These are phyloP conservation scores for Cantharis lateralis DNA, from an alignment of 2,888 invertebrate species.

Conservation along the genomic window DNA sequence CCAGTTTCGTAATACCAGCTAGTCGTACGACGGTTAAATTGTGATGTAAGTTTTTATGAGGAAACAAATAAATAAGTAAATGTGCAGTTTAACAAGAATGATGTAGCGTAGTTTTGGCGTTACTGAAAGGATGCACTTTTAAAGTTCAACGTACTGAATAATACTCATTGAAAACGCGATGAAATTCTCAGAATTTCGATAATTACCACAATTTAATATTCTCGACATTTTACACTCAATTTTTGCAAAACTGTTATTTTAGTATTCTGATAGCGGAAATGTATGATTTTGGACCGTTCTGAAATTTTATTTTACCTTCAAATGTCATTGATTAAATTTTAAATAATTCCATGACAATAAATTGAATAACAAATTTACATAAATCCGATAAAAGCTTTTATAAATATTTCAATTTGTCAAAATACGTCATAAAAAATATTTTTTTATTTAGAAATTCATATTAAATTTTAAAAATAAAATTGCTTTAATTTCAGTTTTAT, in stretches of 20 bases:
- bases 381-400: not conserved
- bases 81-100: not conserved
- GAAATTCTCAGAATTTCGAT: not conserved
- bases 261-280: not conserved
- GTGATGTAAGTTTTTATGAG: not conserved
- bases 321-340: not conserved
- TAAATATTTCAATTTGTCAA: not conserved
- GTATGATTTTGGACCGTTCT: not conserved
- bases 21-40: not conserved
- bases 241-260: not conserved
- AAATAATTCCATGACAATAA: not conserved
- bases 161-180: not conserved
- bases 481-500: not conserved
- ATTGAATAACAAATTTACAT: not conserved
- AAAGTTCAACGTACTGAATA: not conserved
- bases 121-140: not conserved
- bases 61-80: not conserved
- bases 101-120: not conserved
- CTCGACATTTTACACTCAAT: not conserved
- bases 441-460: not conserved
- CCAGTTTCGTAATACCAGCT: not conserved
- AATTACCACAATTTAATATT: not conserved
- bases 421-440: not conserved
- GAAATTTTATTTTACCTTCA: not conserved
- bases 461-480: not conserved